These are phyloP conservation scores for Lysiphlebus fabarum DNA, from an alignment of 1,140 invertebrate genomes.

Conservation along the genomic window DNA sequence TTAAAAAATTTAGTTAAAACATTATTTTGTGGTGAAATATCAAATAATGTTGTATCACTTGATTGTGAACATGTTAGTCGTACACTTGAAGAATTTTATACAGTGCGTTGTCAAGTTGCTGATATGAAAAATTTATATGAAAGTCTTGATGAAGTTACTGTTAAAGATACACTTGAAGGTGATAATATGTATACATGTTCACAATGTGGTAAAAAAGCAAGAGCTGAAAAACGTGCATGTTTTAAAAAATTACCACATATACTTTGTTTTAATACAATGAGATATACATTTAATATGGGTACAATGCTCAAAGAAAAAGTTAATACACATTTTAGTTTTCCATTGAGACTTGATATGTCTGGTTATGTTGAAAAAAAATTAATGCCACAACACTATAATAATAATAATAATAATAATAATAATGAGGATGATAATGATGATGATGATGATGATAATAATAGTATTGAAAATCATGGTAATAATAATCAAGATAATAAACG, in stretches of 20 bases:
- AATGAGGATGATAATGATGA: conserved; percentile 39
- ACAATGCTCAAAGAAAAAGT: conserved; percentile 97
- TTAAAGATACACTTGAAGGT: conserved; percentile 93
- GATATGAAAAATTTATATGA: conserved; percentile 95
- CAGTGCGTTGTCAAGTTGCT: conserved; percentile 90
- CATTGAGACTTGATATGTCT: conserved; percentile 87
- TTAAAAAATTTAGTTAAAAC: conserved; percentile 87
- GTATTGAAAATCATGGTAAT: too few relatives aligned
- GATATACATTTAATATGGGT: conserved; percentile 97
- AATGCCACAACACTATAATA: conserved; percentile 74
- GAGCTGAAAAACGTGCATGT: conserved; percentile 91
- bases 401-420: conserved; percentile 38
- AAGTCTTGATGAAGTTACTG: conserved; percentile 91
- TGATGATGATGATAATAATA: conserved; percentile 37
- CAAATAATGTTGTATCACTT: conserved; percentile 91
- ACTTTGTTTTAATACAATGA: conserved; percentile 94
- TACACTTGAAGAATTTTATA: conserved; percentile 94
- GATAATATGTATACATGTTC: conserved; percentile 98
- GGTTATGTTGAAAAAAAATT: conserved; percentile 91
- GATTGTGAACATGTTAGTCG: conserved; percentile 92
- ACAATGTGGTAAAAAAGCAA: conserved; percentile 89
- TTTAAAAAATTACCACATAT: conserved; percentile 92
- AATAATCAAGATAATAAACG: too few relatives aligned
- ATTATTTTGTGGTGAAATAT: conserved; percentile 87
- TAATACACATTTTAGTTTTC: conserved; percentile 97